Base-by-base conservation (phyloP, 2,888 invertebrate species). In the Rotaria sp. region DNA sequence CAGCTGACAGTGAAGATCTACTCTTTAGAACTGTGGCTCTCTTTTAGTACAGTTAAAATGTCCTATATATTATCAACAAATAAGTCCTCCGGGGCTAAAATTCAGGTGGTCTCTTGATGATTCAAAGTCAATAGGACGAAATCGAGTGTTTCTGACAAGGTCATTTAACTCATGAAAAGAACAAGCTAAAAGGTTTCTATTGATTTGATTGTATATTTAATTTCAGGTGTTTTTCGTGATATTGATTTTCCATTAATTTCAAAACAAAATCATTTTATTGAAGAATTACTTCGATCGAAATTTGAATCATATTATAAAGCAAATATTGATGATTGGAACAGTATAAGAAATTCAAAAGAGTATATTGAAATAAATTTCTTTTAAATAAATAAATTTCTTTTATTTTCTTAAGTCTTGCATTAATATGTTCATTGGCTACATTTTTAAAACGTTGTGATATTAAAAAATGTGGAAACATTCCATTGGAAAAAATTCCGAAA, bases 401-500 rank as follows among this genome's bases (percentile, higher is more conserved):
- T 5, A 10, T 52, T 52, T 30, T 67, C 30, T 80, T 57, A 0
- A 85, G 75, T 75, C 85, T 85, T 38, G 86, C 86, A 35, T 18
- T 86, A 18, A 30, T 55, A 52, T 84, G 85, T 50, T 86, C 85
- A 38, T 85, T 86, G 50, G 86, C 85, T 13, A 86, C 86, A 59
- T 86, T 55, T 84, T 41, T 59, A 45, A 86, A 86, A 45, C 74
- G 85, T 45, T 50, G 74, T 41, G 80, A 48, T 35, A 52, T 86
- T 35, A 86, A 86, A 59, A 57, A 86, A 57, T 85, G 85, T 24
- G 86, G 86, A 15, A 86, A 86, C 74, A 38, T 38, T 59, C 85
- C 85, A 41, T 75, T 86, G n/a, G 86, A 86, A 35, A 86, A 86
- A 55, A 86, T 86, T 55, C 86, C 86, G 4, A 86, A 41, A 38